Evolutionary conservation across 2,797 vertebrate genomes (phyloP), one percentile per base, ranked within the genome.

Genomic region (Cirrhinus molitorella): DNA sequence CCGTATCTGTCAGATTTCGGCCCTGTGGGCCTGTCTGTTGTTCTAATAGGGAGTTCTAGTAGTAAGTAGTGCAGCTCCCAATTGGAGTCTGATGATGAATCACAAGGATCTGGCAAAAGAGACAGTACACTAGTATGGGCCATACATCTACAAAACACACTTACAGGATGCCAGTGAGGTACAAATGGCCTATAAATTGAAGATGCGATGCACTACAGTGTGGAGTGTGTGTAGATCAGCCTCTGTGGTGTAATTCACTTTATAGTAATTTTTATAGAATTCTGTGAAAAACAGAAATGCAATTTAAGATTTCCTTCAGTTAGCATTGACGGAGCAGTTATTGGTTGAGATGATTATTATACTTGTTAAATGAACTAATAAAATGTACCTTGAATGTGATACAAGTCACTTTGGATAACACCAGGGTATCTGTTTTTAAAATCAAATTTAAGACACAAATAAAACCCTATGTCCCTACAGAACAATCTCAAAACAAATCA

Each of bases 31-130:
- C 31, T 80, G 84, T 57, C 81, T 73, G 73, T 73, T 79, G 79
- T 84, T 87, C 83, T 86, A 86, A 88, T 77, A 14, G 85, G 51
- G 49, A 82, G 68, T 34, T 59, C 78, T 83, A 79, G 25, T 78
- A 31, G 76, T 78, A 87, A 87, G 81, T 84, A 86, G 86, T 72
- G 68, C 86, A 80, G 86, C 71, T 89, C 86, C 85, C 86, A 75
- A 66, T 79, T 83, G 86, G 57, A 89, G 71, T 80, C 61, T 83
- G 82, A 63, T 84, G 86, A 87, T 81, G 51, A 79, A 89, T 87
- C 79, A 49, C 47, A 80, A 82, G 61, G 13, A 67, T 85, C 83
- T 53, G 7, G 57, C 76, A 63, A 40, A 80, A 80, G 53, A 80
- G 10, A 73, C 16, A 0, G 6, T 34, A 73, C n/a, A 37, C 28